Percentiles rank a stretch among this genome's conserved stretches.
phyloP scores from a whole-genome alignment of 2,113 vertebrate genomes.

The Empidonax traillii region DNA sequence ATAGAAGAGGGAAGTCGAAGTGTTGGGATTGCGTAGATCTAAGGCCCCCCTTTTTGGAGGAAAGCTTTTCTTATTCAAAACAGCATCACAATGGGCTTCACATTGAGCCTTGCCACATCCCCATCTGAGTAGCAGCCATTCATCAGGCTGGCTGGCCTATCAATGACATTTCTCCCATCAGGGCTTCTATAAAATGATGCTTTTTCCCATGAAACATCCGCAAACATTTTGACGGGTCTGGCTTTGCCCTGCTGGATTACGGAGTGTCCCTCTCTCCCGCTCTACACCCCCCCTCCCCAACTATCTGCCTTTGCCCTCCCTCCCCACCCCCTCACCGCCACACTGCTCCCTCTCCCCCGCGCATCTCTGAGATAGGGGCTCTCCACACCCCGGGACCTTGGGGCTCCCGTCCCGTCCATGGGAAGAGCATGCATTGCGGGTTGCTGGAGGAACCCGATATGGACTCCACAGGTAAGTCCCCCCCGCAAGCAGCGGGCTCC shows the following conservation, averaged over 20 bases:
- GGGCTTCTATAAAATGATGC: conserved; percentile 99
- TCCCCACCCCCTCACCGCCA: conserved; percentile 38
- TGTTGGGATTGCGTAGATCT: conserved; percentile 96
- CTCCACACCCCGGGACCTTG: conserved; percentile 77
- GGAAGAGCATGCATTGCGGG: conserved; percentile 99
- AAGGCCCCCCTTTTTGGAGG: conserved; percentile 94
- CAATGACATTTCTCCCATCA: conserved; percentile 99
- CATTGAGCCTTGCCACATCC: conserved; percentile 99
- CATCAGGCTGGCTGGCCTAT: conserved; percentile 99
- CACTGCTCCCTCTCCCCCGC: conserved; percentile 1
- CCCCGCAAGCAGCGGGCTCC: neutral
- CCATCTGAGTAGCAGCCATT: conserved; percentile 99
- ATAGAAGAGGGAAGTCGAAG: conserved; percentile 95
- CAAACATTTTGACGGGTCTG: conserved; percentile 99
- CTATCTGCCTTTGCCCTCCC: conserved; percentile 8
- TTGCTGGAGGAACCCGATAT: conserved; percentile 99
- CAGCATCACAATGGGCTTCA: conserved; percentile 99
- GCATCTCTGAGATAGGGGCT: conserved; percentile 70
- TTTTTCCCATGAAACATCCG: conserved; percentile 99
- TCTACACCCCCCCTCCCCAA: conserved; percentile 29
- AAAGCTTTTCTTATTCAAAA: conserved; percentile 99
- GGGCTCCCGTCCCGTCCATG: conserved; percentile 88
- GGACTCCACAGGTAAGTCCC: conserved; percentile 98
- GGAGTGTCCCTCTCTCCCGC: conserved; percentile 82
- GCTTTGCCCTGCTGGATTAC: conserved; percentile 96